These are phyloP conservation scores for Stichopus chloronotus DNA, from an alignment of 35 echinoderm and acorn worm genomes.

Conservation along the genomic window DNA sequence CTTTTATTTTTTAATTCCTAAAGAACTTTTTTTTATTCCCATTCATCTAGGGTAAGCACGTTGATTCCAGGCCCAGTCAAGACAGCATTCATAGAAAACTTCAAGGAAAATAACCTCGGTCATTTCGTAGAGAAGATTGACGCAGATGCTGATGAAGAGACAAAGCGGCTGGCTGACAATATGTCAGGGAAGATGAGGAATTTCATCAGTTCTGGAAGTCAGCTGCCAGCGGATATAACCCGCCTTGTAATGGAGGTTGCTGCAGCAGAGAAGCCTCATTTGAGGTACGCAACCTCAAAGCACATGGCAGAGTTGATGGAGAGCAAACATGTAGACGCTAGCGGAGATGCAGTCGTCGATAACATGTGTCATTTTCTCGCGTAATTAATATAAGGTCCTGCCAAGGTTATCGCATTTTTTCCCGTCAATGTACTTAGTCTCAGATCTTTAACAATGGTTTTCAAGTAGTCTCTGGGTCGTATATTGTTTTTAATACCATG, in stretches of 20 bases:
- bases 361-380: not conserved
- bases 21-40: not conserved
- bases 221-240: not conserved
- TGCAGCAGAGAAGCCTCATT: constrained; percentile 4
- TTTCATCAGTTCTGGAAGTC: not conserved
- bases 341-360: not conserved
- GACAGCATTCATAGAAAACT: not conserved
- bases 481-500: no score
- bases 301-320: not conserved
- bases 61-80: constrained; percentile 22
- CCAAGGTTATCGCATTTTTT: no score
- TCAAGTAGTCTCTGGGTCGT: no score
- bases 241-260: not conserved
- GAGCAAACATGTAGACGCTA: not conserved
- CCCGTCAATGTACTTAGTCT: no score
- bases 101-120: not conserved
- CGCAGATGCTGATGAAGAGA: not conserved
- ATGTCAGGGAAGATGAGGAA: not conserved
- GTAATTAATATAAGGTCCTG: not conserved
- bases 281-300: constrained; percentile 2
- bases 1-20: no score
- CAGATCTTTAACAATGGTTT: no score
- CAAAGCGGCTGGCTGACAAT: not conserved
- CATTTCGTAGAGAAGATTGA: not conserved
- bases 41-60: not conserved